phyloP scores from a whole-genome alignment of 2,888 invertebrate species.

The Campoplex capitator region DNA sequence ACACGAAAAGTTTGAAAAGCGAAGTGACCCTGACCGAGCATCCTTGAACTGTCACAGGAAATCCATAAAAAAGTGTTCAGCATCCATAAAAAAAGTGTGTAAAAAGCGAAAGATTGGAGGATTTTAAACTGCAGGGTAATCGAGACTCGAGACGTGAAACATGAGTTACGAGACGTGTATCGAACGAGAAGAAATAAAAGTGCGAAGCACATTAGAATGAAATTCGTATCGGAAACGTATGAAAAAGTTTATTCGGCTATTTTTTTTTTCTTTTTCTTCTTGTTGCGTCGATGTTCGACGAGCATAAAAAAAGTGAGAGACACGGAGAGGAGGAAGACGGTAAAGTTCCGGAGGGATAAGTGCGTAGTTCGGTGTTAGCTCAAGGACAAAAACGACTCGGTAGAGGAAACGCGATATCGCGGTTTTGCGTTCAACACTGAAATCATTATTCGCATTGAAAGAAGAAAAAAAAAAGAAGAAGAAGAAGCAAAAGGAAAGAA shows the following conservation, averaged over 20 bases:
- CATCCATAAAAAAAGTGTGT: not conserved
- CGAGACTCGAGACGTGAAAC: not conserved
- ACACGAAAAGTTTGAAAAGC: too few species aligned
- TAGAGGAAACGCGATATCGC: constrained; percentile 70
- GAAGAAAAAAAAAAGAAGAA: not conserved
- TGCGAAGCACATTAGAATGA: not conserved
- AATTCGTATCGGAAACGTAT: constrained; percentile 15
- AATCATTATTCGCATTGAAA: constrained; percentile 59
- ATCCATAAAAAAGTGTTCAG: not conserved
- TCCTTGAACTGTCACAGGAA: not conserved
- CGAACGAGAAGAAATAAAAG: not conserved
- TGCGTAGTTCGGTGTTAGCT: constrained; percentile 55
- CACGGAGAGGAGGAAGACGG: not conserved
- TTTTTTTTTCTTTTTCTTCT: not conserved
- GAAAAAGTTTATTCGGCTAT: constrained; percentile 4
- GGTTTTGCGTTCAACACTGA: constrained; percentile 66
- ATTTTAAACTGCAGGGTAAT: not conserved
- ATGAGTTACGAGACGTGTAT: constrained; percentile 1
- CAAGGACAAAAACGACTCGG: constrained; percentile 62
- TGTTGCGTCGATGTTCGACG: not conserved
- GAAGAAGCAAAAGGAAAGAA: constrained; percentile 7
- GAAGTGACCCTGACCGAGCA: not conserved
- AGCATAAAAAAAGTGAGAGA: constrained; percentile 5
- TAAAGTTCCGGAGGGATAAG: constrained; percentile 27
- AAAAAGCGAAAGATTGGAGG: not conserved